phyloP scores from a whole-genome alignment of 2,888 invertebrate genomes.

The Tuta absoluta region DNA sequence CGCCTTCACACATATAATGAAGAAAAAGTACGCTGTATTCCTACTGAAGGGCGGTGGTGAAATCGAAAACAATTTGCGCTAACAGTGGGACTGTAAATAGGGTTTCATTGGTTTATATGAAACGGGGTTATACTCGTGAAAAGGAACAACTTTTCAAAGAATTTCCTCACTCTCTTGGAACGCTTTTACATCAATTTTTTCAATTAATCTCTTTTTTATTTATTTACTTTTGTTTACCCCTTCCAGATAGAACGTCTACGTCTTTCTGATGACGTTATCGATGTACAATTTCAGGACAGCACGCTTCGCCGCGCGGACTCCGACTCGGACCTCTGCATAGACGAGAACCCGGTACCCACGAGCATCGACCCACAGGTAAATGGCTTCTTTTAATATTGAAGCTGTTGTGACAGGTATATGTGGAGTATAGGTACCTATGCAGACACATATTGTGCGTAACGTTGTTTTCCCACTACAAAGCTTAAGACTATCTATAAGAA shows the following conservation, averaged over 20 bases:
- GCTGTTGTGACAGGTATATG: background rate
- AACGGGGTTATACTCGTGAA: no score
- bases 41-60: no score
- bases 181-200: background rate
- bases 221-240: background rate
- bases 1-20: no score
- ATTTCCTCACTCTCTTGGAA: background rate
- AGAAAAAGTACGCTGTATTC: no score
- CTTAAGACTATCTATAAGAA: no score
- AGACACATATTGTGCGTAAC: no score
- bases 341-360: conserved; percentile 80
- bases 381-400: background rate
- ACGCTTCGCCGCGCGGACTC: conserved; percentile 87
- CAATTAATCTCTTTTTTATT: background rate
- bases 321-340: conserved; percentile 94
- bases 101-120: no score
- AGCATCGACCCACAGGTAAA: conserved; percentile 75
- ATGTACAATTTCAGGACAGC: conserved; percentile 81
- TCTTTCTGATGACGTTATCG: background rate
- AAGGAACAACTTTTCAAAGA: no score
- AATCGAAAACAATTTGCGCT: no score
- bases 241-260: background rate
- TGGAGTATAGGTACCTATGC: background rate
- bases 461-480: no score
- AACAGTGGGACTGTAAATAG: no score